A percentile compares a stretch with the other conserved stretches of the same genome.
These are phyloP conservation scores for Philhelius pedissequus DNA, from an alignment of 2,888 invertebrate genomes.

Conservation along the genomic window DNA sequence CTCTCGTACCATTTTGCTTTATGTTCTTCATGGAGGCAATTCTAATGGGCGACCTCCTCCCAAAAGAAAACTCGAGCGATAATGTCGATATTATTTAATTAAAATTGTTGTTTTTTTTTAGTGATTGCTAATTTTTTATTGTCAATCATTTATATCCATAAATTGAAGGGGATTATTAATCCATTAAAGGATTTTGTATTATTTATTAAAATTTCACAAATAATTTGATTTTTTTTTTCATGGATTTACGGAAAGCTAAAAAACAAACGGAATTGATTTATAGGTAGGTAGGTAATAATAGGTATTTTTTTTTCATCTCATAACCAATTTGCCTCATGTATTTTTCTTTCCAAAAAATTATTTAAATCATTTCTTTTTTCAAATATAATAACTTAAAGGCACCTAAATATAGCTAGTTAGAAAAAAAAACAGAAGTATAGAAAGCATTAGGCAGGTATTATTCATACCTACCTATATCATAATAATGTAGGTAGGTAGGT, in stretches of 20 bases:
- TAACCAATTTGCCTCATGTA: slow-evolving; percentile 15
- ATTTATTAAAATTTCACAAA: neutral
- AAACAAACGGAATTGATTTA: slow-evolving; percentile 17
- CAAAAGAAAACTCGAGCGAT: slow-evolving; percentile 57
- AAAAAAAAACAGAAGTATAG: no score
- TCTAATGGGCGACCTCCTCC: slow-evolving; percentile 75
- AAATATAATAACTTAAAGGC: no score
- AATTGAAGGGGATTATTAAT: slow-evolving; percentile 13
- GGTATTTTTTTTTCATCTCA: neutral
- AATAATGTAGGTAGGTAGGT: no score
- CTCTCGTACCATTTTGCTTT: slow-evolving; percentile 99
- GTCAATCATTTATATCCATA: slow-evolving; percentile 44
- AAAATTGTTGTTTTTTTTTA: neutral
- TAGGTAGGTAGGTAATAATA: slow-evolving; percentile 4
- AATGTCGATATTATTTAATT: slow-evolving; percentile 43
- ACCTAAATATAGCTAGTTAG: no score
- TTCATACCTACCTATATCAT: no score
- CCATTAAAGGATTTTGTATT: slow-evolving; percentile 24
- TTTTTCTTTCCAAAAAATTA: slow-evolving; percentile 37
- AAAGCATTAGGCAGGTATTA: no score
- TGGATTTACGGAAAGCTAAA: slow-evolving; percentile 37
- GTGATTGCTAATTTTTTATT: slow-evolving; percentile 38
- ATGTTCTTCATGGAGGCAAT: slow-evolving; percentile 88
- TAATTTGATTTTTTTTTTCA: slow-evolving; percentile 13
- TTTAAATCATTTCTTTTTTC: no score